These are phyloP conservation scores for Argynnis bischoffii DNA, from an alignment of 2,888 invertebrate species.

Conservation along the genomic window DNA sequence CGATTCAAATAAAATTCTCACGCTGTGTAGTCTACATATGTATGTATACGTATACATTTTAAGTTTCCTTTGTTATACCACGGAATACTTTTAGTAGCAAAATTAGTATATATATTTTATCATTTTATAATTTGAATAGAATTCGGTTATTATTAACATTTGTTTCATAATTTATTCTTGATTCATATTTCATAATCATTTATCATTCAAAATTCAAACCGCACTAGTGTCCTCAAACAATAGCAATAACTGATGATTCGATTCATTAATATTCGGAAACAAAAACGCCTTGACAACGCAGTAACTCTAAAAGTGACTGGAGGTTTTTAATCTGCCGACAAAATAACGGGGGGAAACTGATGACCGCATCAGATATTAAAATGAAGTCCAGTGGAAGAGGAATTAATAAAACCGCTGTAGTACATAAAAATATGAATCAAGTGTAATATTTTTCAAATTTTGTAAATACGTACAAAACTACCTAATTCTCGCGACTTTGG, in stretches of 20 bases:
- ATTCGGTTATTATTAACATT: background rate
- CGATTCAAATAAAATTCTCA: too few species aligned
- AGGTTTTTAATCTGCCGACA: slow-evolving; percentile 43
- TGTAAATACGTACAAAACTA: too few species aligned
- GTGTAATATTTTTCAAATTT: background rate
- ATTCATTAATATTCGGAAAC: slow-evolving; percentile 54
- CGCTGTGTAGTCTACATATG: too few species aligned
- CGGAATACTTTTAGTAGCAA: too few species aligned
- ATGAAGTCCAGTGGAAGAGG: slow-evolving; percentile 15
- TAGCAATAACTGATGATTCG: slow-evolving; percentile 45
- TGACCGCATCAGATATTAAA: slow-evolving; percentile 29
- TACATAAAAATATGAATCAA: background rate
- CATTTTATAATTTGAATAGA: too few species aligned
- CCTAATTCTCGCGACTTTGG: too few species aligned
- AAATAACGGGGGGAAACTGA: slow-evolving; percentile 22
- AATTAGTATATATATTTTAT: too few species aligned
- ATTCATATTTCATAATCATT: background rate
- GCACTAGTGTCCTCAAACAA: slow-evolving; percentile 10
- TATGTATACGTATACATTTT: too few species aligned
- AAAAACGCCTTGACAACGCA: slow-evolving; percentile 41
- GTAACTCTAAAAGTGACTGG: slow-evolving; percentile 44
- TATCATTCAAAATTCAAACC: slow-evolving; percentile 20
- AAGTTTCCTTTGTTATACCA: too few species aligned
- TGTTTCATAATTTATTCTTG: background rate
- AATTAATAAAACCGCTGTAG: slow-evolving; percentile 17